Evolutionary conservation across 2,888 invertebrate species (phyloP), one percentile per base, ranked within the genome.

Genomic region (Polymixis flavicincta): DNA sequence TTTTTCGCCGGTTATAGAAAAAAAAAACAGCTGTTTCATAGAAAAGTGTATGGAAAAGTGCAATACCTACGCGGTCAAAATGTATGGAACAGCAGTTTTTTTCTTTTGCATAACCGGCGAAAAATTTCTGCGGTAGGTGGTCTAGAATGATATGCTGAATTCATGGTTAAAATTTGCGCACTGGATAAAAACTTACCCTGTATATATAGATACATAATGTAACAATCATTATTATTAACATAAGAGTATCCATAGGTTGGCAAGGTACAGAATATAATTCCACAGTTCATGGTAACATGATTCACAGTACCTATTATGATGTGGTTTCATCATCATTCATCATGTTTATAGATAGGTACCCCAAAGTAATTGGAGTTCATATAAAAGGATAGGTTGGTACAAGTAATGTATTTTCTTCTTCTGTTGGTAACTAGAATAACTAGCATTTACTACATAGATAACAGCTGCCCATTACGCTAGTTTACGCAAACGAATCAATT

Each of bases 401-500:
- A 37, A 37, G 63, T 71, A 60, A n/a, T 13, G 2, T 32, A 4
- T 28, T 64, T 55, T 55, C 32, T 61, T 14, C 25, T 57, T 14
- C n/a, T 17, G 4, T n/a, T 25, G 54, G 6, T 60, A 32, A 65
- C 50, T 71, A 69, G 66, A 42, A 69, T 60, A 32, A 65, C 50
- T 71, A 69, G 66, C 48, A 69, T 69, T 65, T 65, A 69, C 57
- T 57, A 57, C 14, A 37, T 14, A 82, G 74, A 78, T 78, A 82
- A 59, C 61, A 64, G 50, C 65, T 14, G 48, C 32, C 48, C 55
- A 66, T 66, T 57, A 66, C 32, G 65, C 70, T 63, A 69, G 5
- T 37, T 55, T 70, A 76, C 64, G 67, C 60, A 70, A 76, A 84
- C 65, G 67, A 84, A 79, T 67, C 67, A 75, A 71, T 86, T 78